A percentile compares a stretch with the other conserved stretches of the same genome.
Conservation (phyloP, 2,797 vertebrate genomes). For the Scyliorhinus canicula region DNA sequence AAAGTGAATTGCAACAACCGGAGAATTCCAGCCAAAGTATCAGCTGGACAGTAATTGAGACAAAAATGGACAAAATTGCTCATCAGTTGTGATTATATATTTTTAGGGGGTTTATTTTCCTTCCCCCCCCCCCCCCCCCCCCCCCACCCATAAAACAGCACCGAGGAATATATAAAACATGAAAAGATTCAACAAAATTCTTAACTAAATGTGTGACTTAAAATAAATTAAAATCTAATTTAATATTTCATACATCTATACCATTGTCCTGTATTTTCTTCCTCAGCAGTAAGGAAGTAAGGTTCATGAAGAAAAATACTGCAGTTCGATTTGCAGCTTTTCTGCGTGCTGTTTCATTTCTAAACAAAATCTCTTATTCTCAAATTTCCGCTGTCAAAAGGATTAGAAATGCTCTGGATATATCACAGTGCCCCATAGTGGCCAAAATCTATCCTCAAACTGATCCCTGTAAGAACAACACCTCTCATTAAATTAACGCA, state of each 20-base stretch:
- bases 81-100: not conserved
- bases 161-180: not conserved
- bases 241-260: not conserved
- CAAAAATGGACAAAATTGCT: no score
- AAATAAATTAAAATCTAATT: not conserved
- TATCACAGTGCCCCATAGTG: slow-evolving; percentile 12
- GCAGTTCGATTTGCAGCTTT: not conserved
- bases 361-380: not conserved
- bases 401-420: not conserved
- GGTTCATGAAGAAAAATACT: not conserved
- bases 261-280: not conserved
- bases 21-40: no score
- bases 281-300: not conserved
- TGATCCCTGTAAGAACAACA: not conserved
- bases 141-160: not conserved
- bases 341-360: not conserved
- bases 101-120: not conserved
- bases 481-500: not conserved
- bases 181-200: not conserved
- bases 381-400: not conserved
- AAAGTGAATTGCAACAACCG: no score
- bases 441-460: not conserved
- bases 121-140: no score
- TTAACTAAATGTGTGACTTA: not conserved
- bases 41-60: not conserved